These are phyloP conservation scores for Peromyscus leucopus DNA, from an alignment of 2,113 vertebrate species.

Conservation along the genomic window DNA sequence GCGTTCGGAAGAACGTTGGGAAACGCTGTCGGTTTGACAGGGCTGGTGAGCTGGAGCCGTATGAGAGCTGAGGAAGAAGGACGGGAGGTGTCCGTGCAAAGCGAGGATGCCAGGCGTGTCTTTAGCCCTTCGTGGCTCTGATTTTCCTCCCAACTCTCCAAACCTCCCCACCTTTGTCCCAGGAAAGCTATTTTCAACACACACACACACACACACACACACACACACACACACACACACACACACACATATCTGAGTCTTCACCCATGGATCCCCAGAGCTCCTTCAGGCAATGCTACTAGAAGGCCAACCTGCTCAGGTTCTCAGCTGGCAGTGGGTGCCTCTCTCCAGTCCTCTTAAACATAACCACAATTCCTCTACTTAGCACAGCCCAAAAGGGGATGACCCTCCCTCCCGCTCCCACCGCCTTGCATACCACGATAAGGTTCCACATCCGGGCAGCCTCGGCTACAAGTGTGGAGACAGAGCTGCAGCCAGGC, in stretches of 20 bases:
- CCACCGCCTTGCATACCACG: slow-evolving; percentile 89
- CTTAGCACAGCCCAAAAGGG: background rate
- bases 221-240: background rate
- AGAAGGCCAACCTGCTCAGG: background rate
- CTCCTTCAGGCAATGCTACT: background rate
- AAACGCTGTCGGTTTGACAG: slow-evolving; percentile 97
- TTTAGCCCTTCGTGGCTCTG: background rate
- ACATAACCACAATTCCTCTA: background rate
- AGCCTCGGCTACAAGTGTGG: slow-evolving; percentile 95
- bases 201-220: background rate
- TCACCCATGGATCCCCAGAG: background rate
- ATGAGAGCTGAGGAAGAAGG: slow-evolving; percentile 90
- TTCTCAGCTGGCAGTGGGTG: background rate
- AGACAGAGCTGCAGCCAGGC: slow-evolving; percentile 97
- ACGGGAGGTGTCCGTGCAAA: accelerated
- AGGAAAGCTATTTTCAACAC: background rate
- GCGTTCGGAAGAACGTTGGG: slow-evolving; percentile 97
- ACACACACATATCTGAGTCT: background rate
- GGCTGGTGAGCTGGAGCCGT: slow-evolving; percentile 96
- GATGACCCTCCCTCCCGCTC: background rate
- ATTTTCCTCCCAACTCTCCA: background rate
- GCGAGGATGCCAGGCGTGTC: background rate
- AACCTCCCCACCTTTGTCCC: background rate
- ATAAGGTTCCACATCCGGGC: slow-evolving; percentile 99
- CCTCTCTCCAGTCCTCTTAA: background rate